These are phyloP conservation scores for Nematopogon swammerdamellus DNA, from an alignment of 2,888 invertebrate genomes.

Conservation along the genomic window DNA sequence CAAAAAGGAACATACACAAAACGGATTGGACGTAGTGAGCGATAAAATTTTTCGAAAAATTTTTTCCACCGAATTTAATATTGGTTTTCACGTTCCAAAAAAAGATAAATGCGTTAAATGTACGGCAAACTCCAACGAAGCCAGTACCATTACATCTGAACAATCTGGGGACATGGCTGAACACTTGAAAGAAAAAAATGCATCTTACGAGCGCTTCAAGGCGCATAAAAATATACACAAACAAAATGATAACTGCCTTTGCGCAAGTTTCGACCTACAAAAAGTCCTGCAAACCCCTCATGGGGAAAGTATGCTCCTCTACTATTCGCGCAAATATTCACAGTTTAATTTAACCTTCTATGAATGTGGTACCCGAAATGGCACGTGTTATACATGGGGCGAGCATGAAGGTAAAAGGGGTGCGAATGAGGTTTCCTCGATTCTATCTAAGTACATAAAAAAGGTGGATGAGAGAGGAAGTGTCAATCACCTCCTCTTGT, in stretches of 20 bases:
- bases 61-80: conserved; percentile 11
- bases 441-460: conserved; percentile 12
- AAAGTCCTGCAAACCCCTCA: conserved; percentile 15
- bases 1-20: conserved; percentile 2
- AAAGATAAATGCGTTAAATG: conserved; percentile 12
- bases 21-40: conserved; percentile 1
- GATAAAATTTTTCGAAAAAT: conserved; percentile 7
- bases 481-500: too few species aligned
- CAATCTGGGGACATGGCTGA: too few species aligned
- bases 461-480: conserved; percentile 9
- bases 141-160: too few species aligned
- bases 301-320: conserved; percentile 14
- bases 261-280: conserved; percentile 13
- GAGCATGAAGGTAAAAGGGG: conserved; percentile 13
- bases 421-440: conserved; percentile 12
- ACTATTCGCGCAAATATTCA: conserved; percentile 14
- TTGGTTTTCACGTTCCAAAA: conserved; percentile 11
- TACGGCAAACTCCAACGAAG: not conserved
- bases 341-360: conserved; percentile 14
- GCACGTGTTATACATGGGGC: conserved; percentile 12
- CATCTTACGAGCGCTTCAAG: too few species aligned
- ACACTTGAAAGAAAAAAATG: too few species aligned
- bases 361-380: conserved; percentile 12
- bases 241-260: not conserved
- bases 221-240: too few species aligned